These are phyloP conservation scores for Phortica magna DNA, from an alignment of 2,888 invertebrate species.

Conservation along the genomic window DNA sequence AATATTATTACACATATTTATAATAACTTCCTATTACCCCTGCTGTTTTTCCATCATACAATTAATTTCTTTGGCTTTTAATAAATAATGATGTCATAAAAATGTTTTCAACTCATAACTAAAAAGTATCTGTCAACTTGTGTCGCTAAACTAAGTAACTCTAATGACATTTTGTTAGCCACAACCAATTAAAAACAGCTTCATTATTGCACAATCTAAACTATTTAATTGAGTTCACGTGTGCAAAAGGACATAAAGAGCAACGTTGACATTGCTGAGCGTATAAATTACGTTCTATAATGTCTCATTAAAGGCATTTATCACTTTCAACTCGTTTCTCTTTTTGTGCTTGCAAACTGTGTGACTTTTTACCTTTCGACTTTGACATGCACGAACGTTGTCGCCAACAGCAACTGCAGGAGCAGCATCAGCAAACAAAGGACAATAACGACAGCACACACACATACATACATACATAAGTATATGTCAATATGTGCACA, in stretches of 20 bases:
- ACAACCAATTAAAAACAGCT: background rate
- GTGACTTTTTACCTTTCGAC: slow-evolving; percentile 19
- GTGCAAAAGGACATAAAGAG: background rate
- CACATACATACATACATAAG: background rate
- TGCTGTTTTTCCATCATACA: too few relatives aligned
- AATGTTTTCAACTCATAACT: too few relatives aligned
- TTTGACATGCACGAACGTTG: slow-evolving; percentile 25
- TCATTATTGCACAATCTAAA: background rate
- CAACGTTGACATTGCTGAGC: slow-evolving; percentile 5
- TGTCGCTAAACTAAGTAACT: too few relatives aligned
- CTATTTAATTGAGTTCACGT: background rate
- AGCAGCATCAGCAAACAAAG: slow-evolving; percentile 12
- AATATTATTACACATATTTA: too few relatives aligned
- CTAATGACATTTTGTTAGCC: background rate
- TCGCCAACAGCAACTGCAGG: slow-evolving; percentile 14
- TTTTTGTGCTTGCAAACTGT: background rate
- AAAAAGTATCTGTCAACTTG: too few relatives aligned
- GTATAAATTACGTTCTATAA: slow-evolving; percentile 24
- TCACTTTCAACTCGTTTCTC: background rate
- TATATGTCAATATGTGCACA: background rate
- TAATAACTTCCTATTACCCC: too few relatives aligned
- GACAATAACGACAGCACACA: slow-evolving; percentile 8
- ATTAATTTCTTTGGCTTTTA: too few relatives aligned
- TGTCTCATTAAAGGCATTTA: slow-evolving; percentile 20
- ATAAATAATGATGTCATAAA: too few relatives aligned